These are phyloP conservation scores for Smittia aterrima DNA, from an alignment of 2,888 invertebrate genomes.

Conservation along the genomic window DNA sequence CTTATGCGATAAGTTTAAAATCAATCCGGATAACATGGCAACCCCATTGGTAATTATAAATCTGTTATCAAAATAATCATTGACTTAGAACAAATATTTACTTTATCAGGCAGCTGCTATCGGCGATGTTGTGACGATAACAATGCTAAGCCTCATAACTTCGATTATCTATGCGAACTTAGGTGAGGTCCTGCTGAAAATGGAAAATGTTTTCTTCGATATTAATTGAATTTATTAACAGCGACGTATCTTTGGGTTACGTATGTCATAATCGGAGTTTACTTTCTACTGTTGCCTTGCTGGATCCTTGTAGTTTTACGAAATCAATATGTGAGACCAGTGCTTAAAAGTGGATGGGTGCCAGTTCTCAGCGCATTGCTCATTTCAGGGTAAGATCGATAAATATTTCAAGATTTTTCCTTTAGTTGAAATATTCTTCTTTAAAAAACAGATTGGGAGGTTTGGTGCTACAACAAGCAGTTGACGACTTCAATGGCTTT, in stretches of 20 bases:
- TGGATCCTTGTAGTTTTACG: constrained; percentile 81
- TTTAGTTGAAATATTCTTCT: neutral
- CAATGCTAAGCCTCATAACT: constrained; percentile 81
- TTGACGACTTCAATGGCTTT: constrained; percentile 69
- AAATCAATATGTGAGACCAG: constrained; percentile 82
- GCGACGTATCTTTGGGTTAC: constrained; percentile 73
- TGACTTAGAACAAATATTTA: no score
- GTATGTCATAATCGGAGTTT: constrained; percentile 67
- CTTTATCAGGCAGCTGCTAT: constrained; percentile 96
- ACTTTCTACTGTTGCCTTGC: constrained; percentile 74
- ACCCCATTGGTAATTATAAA: no score
- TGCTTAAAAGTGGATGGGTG: constrained; percentile 89
- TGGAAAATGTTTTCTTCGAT: neutral
- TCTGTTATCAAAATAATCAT: no score
- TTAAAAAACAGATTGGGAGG: constrained; percentile 70
- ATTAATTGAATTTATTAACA: constrained; percentile 48
- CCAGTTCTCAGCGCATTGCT: constrained; percentile 92
- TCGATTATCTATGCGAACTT: constrained; percentile 69
- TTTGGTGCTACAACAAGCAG: constrained; percentile 80
- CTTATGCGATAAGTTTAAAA: constrained; percentile 73
- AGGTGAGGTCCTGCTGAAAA: constrained; percentile 56
- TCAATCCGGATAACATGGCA: constrained; percentile 96
- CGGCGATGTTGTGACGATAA: constrained; percentile 90
- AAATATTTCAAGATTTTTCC: neutral
- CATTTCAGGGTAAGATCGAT: constrained; percentile 80